Conservation (phyloP, 1,140 invertebrate species). For the Euura lappo region DNA sequence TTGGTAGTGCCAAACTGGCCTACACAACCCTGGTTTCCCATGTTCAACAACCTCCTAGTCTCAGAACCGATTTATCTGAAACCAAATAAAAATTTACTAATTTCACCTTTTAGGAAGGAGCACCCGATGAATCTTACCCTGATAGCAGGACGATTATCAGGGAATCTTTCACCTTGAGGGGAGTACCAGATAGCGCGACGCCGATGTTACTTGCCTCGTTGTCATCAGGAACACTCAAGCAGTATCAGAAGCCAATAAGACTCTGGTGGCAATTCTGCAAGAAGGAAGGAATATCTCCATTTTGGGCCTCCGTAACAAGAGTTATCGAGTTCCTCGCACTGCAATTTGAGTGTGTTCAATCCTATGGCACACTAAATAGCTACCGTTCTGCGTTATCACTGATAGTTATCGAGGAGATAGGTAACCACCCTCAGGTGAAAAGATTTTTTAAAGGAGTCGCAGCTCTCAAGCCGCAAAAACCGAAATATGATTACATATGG, state of each 20-base stretch:
- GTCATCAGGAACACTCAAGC: constrained; percentile 12
- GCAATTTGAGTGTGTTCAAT: constrained; percentile 27
- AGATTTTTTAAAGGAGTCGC: constrained; percentile 34
- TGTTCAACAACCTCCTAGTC: no score
- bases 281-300: neutral
- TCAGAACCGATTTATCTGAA: neutral
- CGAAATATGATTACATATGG: neutral
- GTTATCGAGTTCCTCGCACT: constrained; percentile 24
- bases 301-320: neutral
- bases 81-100: neutral
- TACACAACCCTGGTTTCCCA: neutral
- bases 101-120: neutral
- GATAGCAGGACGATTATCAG: neutral
- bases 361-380: constrained; percentile 33
- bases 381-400: constrained; percentile 16
- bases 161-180: neutral
- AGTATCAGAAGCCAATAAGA: constrained; percentile 17
- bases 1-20: neutral
- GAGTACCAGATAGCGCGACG: neutral
- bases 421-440: constrained; percentile 12
- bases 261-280: constrained; percentile 8
- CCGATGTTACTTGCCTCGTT: neutral
- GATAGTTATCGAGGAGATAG: constrained; percentile 3
- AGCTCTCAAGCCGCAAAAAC: constrained; percentile 60
- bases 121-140: neutral